Conservation (phyloP, 1,140 invertebrate species). For the Trachymyrmex cornetzi region DNA sequence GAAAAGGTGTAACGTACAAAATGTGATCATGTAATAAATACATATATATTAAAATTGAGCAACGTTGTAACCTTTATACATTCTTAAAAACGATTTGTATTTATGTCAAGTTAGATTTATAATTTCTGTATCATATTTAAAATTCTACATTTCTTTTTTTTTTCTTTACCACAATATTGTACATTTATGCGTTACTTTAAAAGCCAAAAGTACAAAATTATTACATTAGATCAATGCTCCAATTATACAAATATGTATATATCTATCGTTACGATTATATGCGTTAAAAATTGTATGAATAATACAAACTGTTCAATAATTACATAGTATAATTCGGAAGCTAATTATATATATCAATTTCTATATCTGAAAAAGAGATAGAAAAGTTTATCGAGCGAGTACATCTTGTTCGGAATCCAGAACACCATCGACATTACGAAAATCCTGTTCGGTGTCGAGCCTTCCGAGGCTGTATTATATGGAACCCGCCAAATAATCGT, state of each 20-base stretch:
- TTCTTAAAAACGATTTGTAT: constrained; percentile 20
- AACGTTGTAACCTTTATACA: not conserved
- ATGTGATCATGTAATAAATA: not conserved
- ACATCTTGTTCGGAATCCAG: not conserved
- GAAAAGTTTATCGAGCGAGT: constrained; percentile 14
- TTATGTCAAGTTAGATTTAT: not conserved
- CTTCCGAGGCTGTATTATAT: constrained; percentile 11
- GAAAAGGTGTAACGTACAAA: not conserved
- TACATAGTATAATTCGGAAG: not conserved
- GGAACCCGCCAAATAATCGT: constrained; percentile 33
- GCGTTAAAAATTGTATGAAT: constrained; percentile 8
- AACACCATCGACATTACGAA: constrained; percentile 17
- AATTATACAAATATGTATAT: constrained; percentile 19
- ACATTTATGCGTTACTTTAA: not conserved
- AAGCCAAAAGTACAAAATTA: constrained; percentile 34
- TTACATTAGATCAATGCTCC: not conserved
- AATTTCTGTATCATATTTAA: not conserved
- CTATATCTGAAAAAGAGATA: not conserved
- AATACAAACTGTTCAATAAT: not conserved
- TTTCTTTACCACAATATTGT: not conserved
- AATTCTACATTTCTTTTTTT: not conserved
- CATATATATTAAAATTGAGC: constrained; percentile 23
- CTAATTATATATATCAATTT: not conserved
- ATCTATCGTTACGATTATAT: constrained; percentile 20
- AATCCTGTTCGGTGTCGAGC: not conserved